phyloP scores from a whole-genome alignment of 2,113 vertebrate genomes.

The Panthera tigris region DNA sequence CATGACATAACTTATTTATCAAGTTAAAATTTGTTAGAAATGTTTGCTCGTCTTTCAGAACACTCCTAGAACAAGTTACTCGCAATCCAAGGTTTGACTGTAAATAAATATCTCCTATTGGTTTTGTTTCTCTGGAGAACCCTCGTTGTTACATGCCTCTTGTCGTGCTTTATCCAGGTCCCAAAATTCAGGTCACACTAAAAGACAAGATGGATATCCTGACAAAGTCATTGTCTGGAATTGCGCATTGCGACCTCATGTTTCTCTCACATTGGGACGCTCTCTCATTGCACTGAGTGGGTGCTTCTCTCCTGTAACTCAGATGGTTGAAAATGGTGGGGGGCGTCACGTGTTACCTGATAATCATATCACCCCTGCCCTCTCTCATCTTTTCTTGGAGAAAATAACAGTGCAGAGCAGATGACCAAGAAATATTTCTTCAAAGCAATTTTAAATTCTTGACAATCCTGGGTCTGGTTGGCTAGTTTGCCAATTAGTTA shows the following conservation, averaged over 20 bases:
- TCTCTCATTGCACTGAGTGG: neutral
- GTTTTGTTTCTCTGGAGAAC: neutral
- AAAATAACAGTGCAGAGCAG: neutral
- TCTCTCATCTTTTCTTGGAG: neutral
- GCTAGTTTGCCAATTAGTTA: neutral
- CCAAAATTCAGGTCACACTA: neutral
- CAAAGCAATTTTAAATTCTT: constrained; percentile 9
- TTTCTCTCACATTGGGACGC: neutral
- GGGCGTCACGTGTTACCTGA: neutral
- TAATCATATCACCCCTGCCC: neutral
- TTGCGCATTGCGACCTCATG: accelerated
- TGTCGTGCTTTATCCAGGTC: neutral
- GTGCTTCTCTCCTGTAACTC: neutral
- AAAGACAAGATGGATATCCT: neutral
- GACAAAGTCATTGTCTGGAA: neutral
- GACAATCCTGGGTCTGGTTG: neutral
- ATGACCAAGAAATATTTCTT: neutral
- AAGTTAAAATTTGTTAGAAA: no score
- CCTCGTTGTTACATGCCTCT: neutral
- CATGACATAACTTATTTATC: no score
- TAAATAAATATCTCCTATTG: neutral
- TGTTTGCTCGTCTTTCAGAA: no score
- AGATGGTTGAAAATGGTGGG: neutral
- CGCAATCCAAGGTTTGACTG: no score
- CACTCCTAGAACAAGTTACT: no score